phyloP scores from a whole-genome alignment of 2,797 vertebrate genomes.

The Ptychadena robeensis region DNA sequence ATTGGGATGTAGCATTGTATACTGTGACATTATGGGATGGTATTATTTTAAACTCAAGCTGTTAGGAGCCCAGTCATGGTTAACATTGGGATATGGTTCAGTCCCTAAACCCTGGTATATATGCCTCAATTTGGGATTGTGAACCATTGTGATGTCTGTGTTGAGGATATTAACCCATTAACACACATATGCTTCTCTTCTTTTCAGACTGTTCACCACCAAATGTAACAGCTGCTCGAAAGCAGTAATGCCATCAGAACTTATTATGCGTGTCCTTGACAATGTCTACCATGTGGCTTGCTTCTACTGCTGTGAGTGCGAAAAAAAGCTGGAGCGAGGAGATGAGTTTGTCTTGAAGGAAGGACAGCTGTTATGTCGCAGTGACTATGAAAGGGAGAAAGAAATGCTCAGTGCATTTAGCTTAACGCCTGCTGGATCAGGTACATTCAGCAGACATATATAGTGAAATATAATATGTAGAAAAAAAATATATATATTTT shows the following conservation, averaged over 20 bases:
- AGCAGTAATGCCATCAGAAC: slow-evolving; percentile 85
- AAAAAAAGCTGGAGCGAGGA: slow-evolving; percentile 86
- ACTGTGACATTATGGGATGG: too few species aligned
- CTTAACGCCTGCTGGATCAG: slow-evolving; percentile 86
- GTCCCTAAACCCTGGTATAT: too few species aligned
- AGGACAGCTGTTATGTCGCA: slow-evolving; percentile 88
- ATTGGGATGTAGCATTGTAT: too few species aligned
- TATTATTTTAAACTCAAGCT: too few species aligned
- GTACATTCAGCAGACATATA: slow-evolving; percentile 66
- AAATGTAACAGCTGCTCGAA: slow-evolving; percentile 90
- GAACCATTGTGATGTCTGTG: background rate
- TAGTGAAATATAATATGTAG: too few species aligned
- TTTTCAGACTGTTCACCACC: slow-evolving; percentile 83
- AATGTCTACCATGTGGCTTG: slow-evolving; percentile 90
- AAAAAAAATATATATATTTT: too few species aligned
- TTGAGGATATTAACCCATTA: background rate
- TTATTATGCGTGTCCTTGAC: slow-evolving; percentile 89
- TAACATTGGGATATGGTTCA: too few species aligned
- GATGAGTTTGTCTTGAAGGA: slow-evolving; percentile 92
- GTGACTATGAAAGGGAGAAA: slow-evolving; percentile 90
- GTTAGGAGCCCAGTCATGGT: too few species aligned
- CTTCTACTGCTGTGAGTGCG: slow-evolving; percentile 93
- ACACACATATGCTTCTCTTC: background rate
- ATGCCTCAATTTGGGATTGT: background rate
- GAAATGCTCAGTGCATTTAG: slow-evolving; percentile 89